phyloP scores from a whole-genome alignment of 2,113 vertebrate genomes.

The Nanorana parkeri region DNA sequence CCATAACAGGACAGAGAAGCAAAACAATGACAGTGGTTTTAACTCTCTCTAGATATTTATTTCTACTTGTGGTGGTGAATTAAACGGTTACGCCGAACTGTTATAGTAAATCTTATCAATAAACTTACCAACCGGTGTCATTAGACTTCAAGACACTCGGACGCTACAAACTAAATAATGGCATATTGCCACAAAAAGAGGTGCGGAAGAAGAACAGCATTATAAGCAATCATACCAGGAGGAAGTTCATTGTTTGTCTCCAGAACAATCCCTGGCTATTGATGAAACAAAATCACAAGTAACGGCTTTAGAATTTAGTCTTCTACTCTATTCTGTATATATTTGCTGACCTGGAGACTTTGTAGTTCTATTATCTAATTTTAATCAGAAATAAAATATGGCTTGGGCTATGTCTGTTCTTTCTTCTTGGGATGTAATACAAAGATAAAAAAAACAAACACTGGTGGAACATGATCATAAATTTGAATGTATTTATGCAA shows the following conservation, averaged over 20 bases:
- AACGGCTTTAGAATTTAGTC: background rate
- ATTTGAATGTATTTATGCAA: background rate
- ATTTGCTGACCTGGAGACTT: slow-evolving; percentile 14
- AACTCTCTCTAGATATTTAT: too few species aligned
- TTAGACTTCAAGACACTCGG: background rate
- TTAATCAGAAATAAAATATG: background rate
- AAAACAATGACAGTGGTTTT: too few species aligned
- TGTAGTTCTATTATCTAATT: slow-evolving; percentile 16
- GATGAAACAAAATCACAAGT: slow-evolving; percentile 38
- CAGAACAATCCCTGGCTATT: slow-evolving; percentile 26
- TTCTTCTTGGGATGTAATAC: background rate
- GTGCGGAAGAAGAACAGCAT: background rate
- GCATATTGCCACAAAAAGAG: background rate
- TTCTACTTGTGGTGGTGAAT: too few species aligned
- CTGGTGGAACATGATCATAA: slow-evolving; percentile 6
- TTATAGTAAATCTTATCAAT: background rate
- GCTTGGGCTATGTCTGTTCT: background rate
- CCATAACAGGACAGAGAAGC: too few species aligned
- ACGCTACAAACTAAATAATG: background rate
- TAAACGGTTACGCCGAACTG: too few species aligned
- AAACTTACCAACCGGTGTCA: background rate
- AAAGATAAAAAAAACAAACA: background rate
- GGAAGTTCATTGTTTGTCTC: slow-evolving; percentile 19
- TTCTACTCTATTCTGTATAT: slow-evolving; percentile 4
- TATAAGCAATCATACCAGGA: background rate